Evolutionary conservation across 2,797 vertebrate species (phyloP), one percentile per base, ranked within the genome.

Genomic region (Lagocephalus sceleratus): DNA sequence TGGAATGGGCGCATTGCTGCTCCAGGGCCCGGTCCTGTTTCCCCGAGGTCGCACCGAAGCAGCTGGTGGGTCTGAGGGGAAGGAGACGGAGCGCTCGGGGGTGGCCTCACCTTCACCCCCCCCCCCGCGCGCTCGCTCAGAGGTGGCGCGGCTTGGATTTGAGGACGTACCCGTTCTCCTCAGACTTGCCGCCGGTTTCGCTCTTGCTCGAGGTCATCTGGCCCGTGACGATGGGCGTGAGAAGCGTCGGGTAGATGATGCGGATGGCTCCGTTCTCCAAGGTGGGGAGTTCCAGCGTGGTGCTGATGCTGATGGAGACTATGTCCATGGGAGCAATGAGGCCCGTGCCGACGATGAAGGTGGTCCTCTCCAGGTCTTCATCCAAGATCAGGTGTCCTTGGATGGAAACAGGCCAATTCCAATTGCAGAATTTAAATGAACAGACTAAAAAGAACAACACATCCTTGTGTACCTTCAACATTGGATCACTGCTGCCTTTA

Each of bases 341-440:
- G 49, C 97, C 97, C 0, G 91, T 94, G 65, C 89, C 86, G 21
- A 97, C 78, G 19, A 96, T 82, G 69, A 99, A 94, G 6, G 93
- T 94, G 67, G 89, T 93, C 55, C 85, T 90, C 65, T 95, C 94
- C 52, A 90, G 75, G 19, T 97, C 94, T 79, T 95, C 93, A 0
- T 98, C 94, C 79, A 99, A 85, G 61, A 99, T 90, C 0, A 99
- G 88, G 78, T 98, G 96, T 63, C 96, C 97, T 99, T 20, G 67
- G 60, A 71, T 20, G 20, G 1, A 7, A 35, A 14, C 42, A 20
- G 47, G 6, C 55, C 8, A 12, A 40, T 40, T 12, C 48, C 44
- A 1, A 26, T 19, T 17, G 44, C 54, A 52, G 5, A 43, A 22
- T 16, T 2, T 2, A 51, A 51, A 10, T 35, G 12, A 12, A 60